Evolutionary conservation across 2,797 vertebrate species (phyloP), one percentile per base, ranked within the genome.

Genomic region (Rhinatrema bivittatum): DNA sequence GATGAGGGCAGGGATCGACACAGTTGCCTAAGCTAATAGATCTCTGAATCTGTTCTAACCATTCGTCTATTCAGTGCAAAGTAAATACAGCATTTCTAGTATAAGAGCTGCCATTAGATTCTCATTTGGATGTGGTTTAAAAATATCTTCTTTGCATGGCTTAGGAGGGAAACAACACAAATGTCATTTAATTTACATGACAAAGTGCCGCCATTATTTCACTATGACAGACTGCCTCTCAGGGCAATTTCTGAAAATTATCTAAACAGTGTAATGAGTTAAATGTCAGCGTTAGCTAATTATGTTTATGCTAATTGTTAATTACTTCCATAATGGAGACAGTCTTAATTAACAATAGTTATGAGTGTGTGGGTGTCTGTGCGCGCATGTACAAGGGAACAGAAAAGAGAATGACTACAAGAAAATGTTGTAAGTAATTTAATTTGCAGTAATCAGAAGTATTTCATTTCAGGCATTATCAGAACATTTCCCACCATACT

Each of bases 261-360:
- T 91, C 93, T 90, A 74, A 90, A 96, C 93, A 95, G 94, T 87
- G 77, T 84, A 79, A 78, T 76, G 81, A 86, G 82, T 84, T 88
- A 93, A 96, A 96, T 98, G 91, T 94, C 94, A 94, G 70, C 74
- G 55, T 83, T 80, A 62, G 68, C 87, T 97, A 95, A 95, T 98
- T 94, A 93, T 95, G 89, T 92, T 95, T 93, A 93, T 93, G 90
- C 87, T 94, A 97, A 98, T 96, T 97, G 90, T 92, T 97, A 93
- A 98, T 97, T 97, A 94, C 89, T 60, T 62, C 73, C 65, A 84
- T 90, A 94, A 93, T 93, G 88, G 83, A 81, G 83, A 84, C 82
- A 80, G 76, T 92, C 86, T 91, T 91, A 94, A 97, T 97, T 94
- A 93, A 93, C 91, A 92, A 92, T 86, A 85, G 86, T 77, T 79